Evolutionary conservation across 2,113 vertebrate species (phyloP).

Genomic region (Megaceryle maxima): DNA sequence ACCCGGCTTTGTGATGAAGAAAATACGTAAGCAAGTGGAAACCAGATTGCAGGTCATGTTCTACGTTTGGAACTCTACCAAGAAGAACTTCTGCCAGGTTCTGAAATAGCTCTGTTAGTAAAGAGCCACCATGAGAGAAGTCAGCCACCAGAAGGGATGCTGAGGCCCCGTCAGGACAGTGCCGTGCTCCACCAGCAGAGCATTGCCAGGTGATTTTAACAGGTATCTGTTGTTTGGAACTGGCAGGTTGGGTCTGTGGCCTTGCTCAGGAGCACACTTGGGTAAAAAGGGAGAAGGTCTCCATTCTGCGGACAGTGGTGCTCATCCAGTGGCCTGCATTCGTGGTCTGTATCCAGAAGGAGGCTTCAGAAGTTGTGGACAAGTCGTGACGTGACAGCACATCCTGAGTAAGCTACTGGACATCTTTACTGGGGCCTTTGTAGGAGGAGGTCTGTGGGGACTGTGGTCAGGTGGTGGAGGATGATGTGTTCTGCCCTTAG

Average conservation of each 20-base stretch:
- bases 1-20: neutral
- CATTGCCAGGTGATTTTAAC: no score
- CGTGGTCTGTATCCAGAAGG: neutral
- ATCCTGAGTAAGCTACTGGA: accelerated
- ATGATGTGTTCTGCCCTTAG: accelerated
- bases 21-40: neutral
- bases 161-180: accelerated
- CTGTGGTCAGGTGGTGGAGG: neutral
- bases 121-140: neutral
- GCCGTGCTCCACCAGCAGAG: accelerated
- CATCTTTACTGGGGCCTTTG: accelerated
- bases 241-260: accelerated
- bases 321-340: accelerated
- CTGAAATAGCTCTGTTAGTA: neutral
- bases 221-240: neutral
- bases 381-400: neutral
- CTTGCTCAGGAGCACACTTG: neutral
- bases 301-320: accelerated
- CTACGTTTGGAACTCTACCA: neutral
- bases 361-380: neutral
- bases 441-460: neutral
- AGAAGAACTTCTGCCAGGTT: neutral
- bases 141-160: neutral
- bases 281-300: neutral
- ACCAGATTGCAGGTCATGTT: neutral